These are phyloP conservation scores for Cynopterus sphinx DNA, from an alignment of 2,797 vertebrate genomes.

Conservation along the genomic window DNA sequence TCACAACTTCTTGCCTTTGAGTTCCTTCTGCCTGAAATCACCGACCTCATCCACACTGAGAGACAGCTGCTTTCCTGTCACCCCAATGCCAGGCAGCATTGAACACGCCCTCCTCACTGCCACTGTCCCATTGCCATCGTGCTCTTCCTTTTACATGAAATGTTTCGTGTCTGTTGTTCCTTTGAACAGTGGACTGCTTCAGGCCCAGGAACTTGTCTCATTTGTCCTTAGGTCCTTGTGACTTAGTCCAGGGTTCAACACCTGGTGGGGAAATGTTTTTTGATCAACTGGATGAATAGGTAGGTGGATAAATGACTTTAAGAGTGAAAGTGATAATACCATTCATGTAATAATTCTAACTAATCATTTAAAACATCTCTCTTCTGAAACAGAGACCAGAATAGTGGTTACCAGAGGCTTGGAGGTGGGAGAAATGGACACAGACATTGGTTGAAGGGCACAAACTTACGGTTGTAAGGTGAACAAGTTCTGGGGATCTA, in stretches of 20 bases:
- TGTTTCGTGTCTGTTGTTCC: not conserved
- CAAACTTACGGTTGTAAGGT: not conserved
- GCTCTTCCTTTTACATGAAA: not conserved
- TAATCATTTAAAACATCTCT: not conserved
- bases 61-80: not conserved
- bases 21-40: not conserved
- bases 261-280: not conserved
- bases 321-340: not conserved
- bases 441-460: not conserved
- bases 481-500: not conserved
- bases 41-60: not conserved
- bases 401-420: not conserved
- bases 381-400: not conserved
- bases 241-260: not conserved
- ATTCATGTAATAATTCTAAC: slow-evolving; percentile 19
- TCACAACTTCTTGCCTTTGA: not conserved
- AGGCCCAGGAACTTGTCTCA: not conserved
- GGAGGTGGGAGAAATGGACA: not conserved
- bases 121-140: accelerated
- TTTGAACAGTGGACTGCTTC: not conserved
- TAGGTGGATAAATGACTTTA: not conserved
- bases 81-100: not conserved
- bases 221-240: not conserved
- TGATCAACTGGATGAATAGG: not conserved
- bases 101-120: not conserved